A percentile compares a stretch with the other conserved stretches of the same genome.
Evolutionary conservation across 1,140 invertebrate genomes (phyloP).

Genomic region (Drosophila elegans): DNA sequence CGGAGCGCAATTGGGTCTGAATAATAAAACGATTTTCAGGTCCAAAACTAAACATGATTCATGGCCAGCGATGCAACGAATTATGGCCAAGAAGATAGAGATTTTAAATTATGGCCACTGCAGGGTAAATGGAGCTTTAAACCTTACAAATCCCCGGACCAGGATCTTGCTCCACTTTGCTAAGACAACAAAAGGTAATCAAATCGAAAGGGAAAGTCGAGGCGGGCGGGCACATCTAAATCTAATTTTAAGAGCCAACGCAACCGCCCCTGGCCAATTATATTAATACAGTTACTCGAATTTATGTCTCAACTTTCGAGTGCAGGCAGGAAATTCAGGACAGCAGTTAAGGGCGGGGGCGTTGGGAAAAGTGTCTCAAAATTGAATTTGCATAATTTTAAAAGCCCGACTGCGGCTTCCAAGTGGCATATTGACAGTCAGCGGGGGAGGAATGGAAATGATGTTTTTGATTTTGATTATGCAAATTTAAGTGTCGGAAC

Average conservation of each 20-base stretch:
- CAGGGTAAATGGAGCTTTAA: conserved; percentile 44
- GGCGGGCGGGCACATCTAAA: conserved; percentile 43
- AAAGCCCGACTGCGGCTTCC: conserved; percentile 75
- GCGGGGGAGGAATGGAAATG: conserved; percentile 58
- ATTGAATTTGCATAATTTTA: conserved; percentile 84
- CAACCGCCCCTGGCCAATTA: conserved; percentile 68
- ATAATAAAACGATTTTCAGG: conserved; percentile 81
- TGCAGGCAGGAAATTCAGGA: conserved; percentile 10
- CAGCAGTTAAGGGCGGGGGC: background rate
- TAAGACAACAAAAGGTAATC: conserved; percentile 38
- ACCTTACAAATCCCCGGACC: background rate
- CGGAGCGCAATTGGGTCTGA: conserved; percentile 68
- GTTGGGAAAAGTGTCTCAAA: conserved; percentile 66
- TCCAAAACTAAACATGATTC: conserved; percentile 70
- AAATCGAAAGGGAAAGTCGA: conserved; percentile 10
- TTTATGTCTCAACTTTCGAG: conserved; percentile 61
- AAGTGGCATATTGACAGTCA: conserved; percentile 77
- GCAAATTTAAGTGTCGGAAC: conserved; percentile 83
- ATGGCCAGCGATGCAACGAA: conserved; percentile 39
- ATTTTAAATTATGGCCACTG: conserved; percentile 67
- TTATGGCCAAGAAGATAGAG: conserved; percentile 60
- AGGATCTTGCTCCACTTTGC: conserved; percentile 10
- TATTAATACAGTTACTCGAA: conserved; percentile 82
- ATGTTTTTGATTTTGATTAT: conserved; percentile 85
- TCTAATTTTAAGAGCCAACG: conserved; percentile 73